A percentile compares a stretch with the other conserved stretches of the same genome.
Conservation (phyloP, 2,797 vertebrate species). For the Menidia menidia region DNA sequence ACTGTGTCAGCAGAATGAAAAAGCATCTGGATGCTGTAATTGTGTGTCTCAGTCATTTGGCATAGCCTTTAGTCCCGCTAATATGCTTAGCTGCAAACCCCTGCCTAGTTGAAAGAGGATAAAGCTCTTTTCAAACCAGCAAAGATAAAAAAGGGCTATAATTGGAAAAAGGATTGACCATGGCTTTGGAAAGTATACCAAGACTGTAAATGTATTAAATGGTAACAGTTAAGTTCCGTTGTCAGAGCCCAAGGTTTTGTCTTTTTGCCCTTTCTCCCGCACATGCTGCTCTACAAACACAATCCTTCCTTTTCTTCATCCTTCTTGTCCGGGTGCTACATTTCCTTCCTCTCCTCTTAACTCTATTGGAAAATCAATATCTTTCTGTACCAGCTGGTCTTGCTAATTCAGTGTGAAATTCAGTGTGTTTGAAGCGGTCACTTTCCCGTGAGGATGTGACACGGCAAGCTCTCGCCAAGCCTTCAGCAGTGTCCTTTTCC, state of each 20-base stretch:
- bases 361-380: constrained; percentile 79
- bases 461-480: constrained; percentile 54
- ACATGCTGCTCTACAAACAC: constrained; percentile 54
- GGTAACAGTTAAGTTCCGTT: constrained; percentile 29
- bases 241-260: constrained; percentile 39
- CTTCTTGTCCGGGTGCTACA: constrained; percentile 47
- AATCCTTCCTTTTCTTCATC: constrained; percentile 41
- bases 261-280: constrained; percentile 52
- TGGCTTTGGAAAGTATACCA: constrained; percentile 25
- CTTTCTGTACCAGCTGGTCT: constrained; percentile 76
- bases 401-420: constrained; percentile 81
- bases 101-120: constrained; percentile 57
- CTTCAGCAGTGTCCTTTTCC: constrained; percentile 60
- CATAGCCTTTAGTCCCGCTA: constrained; percentile 47
- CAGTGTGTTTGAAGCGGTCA: constrained; percentile 69
- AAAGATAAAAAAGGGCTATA: constrained; percentile 51
- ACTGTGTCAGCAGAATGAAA: constrained; percentile 56
- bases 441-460: constrained; percentile 68
- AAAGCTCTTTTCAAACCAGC: constrained; percentile 50
- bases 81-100: constrained; percentile 57
- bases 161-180: constrained; percentile 42
- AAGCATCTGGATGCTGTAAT: constrained; percentile 57
- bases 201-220: constrained; percentile 31
- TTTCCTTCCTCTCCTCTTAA: constrained; percentile 61
- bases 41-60: constrained; percentile 51